Conservation (phyloP, 1,140 invertebrate species). For the Heliconius congener region DNA sequence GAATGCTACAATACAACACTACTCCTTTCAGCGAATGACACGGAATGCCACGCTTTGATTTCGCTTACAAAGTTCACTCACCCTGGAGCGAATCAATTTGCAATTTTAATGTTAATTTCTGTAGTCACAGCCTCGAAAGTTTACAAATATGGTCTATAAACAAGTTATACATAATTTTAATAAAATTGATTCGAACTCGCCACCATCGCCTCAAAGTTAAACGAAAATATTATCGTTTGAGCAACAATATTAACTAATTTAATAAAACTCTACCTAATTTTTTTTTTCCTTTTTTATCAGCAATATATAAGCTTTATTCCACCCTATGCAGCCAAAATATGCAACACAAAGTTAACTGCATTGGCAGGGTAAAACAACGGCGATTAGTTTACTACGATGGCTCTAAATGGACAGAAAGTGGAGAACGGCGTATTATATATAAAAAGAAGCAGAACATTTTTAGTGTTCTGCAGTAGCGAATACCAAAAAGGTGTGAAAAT, state of each 20-base stretch:
- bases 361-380: too few relatives aligned
- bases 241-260: neutral
- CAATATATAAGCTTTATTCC: too few relatives aligned
- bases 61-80: conserved; percentile 8
- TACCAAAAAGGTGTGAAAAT: too few relatives aligned
- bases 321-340: too few relatives aligned
- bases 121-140: neutral
- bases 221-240: neutral
- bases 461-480: too few relatives aligned
- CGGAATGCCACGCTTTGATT: conserved; percentile 5
- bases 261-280: too few relatives aligned
- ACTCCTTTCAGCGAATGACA: conserved; percentile 2
- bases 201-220: neutral
- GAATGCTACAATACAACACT: conserved; percentile 2
- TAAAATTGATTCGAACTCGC: neutral
- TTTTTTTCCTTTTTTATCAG: too few relatives aligned
- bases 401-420: too few relatives aligned
- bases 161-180: neutral
- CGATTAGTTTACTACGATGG: too few relatives aligned
- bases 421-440: too few relatives aligned
- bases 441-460: too few relatives aligned
- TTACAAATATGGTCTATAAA: neutral
- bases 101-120: neutral
- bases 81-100: conserved; percentile 7
- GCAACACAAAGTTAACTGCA: too few relatives aligned